These are phyloP conservation scores for Melanostoma mellinum DNA, from an alignment of 2,888 invertebrate species.

Conservation along the genomic window DNA sequence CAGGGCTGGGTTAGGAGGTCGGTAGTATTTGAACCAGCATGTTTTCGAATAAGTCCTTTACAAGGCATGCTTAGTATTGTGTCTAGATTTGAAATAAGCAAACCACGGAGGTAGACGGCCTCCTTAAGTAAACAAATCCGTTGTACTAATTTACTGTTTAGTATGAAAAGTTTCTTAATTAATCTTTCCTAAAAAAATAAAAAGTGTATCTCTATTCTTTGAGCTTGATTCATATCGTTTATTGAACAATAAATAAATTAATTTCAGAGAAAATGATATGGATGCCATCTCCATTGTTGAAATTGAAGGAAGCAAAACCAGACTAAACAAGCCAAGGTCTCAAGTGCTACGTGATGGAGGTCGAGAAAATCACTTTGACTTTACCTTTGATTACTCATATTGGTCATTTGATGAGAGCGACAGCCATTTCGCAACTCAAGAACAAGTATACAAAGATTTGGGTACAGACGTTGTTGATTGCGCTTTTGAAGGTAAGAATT, in stretches of 20 bases:
- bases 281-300: constrained; percentile 91
- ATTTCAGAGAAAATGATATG: constrained; percentile 90
- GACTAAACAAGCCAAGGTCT: constrained; percentile 87
- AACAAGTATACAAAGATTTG: constrained; percentile 89
- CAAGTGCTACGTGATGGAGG: constrained; percentile 80
- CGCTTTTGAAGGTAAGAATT: constrained; percentile 85
- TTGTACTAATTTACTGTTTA: too few species aligned
- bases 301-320: constrained; percentile 92
- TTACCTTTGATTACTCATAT: constrained; percentile 94
- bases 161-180: too few species aligned
- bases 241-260: not conserved
- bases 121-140: too few species aligned
- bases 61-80: too few species aligned
- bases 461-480: constrained; percentile 89
- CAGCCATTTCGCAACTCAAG: constrained; percentile 90
- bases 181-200: too few species aligned
- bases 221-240: constrained; percentile 31
- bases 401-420: constrained; percentile 90
- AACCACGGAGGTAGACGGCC: too few species aligned
- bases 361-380: constrained; percentile 89
- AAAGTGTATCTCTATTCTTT: not conserved
- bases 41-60: too few species aligned
- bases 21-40: too few species aligned
- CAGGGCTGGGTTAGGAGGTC: too few species aligned
- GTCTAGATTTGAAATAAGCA: too few species aligned